Percentiles rank a stretch among this genome's conserved stretches.
Conservation (phyloP, 2,113 vertebrate species). For the Quiscalus mexicanus region DNA sequence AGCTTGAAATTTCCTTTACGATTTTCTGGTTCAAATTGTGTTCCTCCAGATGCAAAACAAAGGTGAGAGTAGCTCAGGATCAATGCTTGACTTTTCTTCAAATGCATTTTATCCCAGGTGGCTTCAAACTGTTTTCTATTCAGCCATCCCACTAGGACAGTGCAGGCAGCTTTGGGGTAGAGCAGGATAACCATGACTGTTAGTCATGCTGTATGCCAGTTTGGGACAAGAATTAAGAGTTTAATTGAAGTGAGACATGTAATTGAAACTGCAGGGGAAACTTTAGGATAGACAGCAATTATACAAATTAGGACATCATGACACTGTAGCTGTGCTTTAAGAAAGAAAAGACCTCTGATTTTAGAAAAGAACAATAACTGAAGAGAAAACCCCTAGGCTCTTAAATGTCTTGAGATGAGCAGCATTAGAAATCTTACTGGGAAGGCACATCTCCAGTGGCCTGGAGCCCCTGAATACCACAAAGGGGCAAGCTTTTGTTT, state of each 20-base stretch:
- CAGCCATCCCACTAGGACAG: not conserved
- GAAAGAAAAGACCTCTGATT: constrained; percentile 10
- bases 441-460: not conserved
- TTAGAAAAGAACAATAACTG: constrained; percentile 1
- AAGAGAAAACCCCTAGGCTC: constrained; percentile 8
- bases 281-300: constrained; percentile 35
- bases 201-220: not conserved
- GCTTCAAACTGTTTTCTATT: not conserved
- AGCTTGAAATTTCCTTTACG: not conserved
- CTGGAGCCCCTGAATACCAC: not conserved
- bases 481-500: not conserved
- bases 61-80: not conserved
- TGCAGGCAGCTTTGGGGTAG: not conserved
- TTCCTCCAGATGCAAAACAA: not conserved
- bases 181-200: not conserved
- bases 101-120: not conserved
- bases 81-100: not conserved
- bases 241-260: constrained; percentile 31
- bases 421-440: not conserved
- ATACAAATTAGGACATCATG: constrained; percentile 16
- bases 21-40: not conserved
- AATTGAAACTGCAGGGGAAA: constrained; percentile 65
- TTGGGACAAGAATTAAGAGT: constrained; percentile 30
- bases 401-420: constrained; percentile 6
- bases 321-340: not conserved